Percentiles rank a stretch among this genome's conserved stretches.
phyloP scores from a whole-genome alignment of 2,888 invertebrate species.

The Agapostemon virescens region DNA sequence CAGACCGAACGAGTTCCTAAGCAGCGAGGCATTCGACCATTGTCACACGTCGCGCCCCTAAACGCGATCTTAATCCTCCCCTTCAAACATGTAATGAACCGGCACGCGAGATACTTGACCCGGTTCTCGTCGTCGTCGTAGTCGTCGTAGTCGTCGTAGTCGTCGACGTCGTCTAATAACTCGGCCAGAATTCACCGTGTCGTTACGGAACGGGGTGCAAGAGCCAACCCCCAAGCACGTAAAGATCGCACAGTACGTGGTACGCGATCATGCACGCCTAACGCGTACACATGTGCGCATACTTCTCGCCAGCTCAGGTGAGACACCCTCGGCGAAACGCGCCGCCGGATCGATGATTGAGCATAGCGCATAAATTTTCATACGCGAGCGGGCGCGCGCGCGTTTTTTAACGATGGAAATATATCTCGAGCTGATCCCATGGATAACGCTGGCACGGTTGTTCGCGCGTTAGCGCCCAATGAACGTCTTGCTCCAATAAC shows the following conservation, averaged over 20 bases:
- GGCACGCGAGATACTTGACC: constrained; percentile 68
- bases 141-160: constrained; percentile 24
- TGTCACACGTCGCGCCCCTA: constrained; percentile 39
- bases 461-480: constrained; percentile 14
- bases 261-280: constrained; percentile 11
- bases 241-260: constrained; percentile 24
- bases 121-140: constrained; percentile 50
- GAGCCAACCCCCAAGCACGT: constrained; percentile 30
- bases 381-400: constrained; percentile 27
- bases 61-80: constrained; percentile 49
- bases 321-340: constrained; percentile 21
- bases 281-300: constrained; percentile 9
- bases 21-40: constrained; percentile 32
- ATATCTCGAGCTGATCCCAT: constrained; percentile 33
- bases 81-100: constrained; percentile 64
- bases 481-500: constrained; percentile 7
- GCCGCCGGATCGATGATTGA: constrained; percentile 27
- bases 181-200: constrained; percentile 53
- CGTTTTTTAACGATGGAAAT: constrained; percentile 54
- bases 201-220: constrained; percentile 26
- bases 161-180: constrained; percentile 52
- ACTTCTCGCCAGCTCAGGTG: constrained; percentile 30
- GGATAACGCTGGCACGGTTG: constrained; percentile 14
- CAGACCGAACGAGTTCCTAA: constrained; percentile 30
- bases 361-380: constrained; percentile 58